Evolutionary conservation across 2,113 vertebrate genomes (phyloP).

Genomic region (Chaetura pelagica): DNA sequence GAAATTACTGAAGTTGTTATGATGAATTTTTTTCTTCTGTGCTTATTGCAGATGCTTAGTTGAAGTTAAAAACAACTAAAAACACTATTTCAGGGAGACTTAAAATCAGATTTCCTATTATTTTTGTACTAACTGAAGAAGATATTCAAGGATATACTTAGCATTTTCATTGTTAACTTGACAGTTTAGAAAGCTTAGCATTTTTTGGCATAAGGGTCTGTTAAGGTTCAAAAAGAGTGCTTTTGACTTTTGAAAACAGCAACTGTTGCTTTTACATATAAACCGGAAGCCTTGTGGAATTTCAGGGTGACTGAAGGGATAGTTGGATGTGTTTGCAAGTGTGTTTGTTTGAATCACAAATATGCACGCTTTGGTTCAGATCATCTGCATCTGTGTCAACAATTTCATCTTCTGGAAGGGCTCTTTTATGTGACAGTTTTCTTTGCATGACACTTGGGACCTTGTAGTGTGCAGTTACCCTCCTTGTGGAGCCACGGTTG

Average conservation of each 20-base stretch:
- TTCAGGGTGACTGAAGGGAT: neutral
- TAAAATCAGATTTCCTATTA: neutral
- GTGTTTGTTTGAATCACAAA: neutral
- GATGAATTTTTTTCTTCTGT: neutral
- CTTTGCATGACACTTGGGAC: conserved; percentile 42
- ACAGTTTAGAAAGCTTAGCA: neutral
- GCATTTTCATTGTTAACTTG: neutral
- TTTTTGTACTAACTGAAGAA: neutral
- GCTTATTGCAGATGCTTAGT: neutral
- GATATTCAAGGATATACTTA: neutral
- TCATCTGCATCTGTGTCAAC: conserved; percentile 13
- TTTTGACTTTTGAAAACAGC: neutral
- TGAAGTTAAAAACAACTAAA: neutral
- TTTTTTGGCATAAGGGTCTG: neutral
- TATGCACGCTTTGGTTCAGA: neutral
- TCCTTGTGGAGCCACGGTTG: neutral
- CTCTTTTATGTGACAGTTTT: neutral
- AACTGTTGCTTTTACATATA: conserved; percentile 3
- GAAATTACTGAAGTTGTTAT: neutral
- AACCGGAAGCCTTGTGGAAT: neutral
- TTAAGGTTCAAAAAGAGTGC: neutral
- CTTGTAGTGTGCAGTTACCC: conserved; percentile 38
- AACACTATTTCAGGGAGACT: neutral
- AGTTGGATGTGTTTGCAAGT: neutral
- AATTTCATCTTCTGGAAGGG: neutral